A percentile compares a stretch with the other conserved stretches of the same genome.
phyloP scores from a whole-genome alignment of 2,113 vertebrate species.

The Sinocyclocheilus grahami region DNA sequence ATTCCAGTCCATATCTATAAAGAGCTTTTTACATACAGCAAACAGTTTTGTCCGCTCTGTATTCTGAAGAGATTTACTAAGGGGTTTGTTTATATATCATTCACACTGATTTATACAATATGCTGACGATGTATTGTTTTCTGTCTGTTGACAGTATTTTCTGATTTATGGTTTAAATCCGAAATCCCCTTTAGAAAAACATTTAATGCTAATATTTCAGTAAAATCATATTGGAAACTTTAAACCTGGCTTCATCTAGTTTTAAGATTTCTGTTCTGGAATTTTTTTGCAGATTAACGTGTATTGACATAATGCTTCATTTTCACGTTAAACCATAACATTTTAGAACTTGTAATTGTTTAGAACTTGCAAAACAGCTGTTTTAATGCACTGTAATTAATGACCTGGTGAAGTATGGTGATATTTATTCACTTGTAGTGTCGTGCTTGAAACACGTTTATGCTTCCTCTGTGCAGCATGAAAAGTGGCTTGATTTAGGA shows the following conservation, averaged over 20 bases:
- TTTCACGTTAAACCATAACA: background rate
- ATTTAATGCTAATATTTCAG: background rate
- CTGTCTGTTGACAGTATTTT: background rate
- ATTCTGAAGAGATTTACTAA: background rate
- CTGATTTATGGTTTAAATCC: background rate
- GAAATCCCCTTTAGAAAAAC: background rate
- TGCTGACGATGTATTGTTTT: background rate
- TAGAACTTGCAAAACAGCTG: background rate
- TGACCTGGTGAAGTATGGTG: background rate
- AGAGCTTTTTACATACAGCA: background rate
- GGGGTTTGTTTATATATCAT: background rate
- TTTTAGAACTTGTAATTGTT: background rate
- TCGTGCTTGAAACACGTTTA: background rate
- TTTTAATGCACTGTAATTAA: background rate
- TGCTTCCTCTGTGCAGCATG: background rate
- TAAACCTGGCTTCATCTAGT: background rate
- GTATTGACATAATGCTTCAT: background rate
- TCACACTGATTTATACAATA: background rate
- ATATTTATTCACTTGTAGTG: background rate
- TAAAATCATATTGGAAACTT: background rate
- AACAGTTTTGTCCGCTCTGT: background rate
- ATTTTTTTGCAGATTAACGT: background rate
- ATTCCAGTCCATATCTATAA: background rate
- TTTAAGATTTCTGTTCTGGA: background rate
- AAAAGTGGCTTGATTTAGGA: background rate